Conservation (phyloP, 2,797 vertebrate species). For the Malacoctenus gilli region DNA sequence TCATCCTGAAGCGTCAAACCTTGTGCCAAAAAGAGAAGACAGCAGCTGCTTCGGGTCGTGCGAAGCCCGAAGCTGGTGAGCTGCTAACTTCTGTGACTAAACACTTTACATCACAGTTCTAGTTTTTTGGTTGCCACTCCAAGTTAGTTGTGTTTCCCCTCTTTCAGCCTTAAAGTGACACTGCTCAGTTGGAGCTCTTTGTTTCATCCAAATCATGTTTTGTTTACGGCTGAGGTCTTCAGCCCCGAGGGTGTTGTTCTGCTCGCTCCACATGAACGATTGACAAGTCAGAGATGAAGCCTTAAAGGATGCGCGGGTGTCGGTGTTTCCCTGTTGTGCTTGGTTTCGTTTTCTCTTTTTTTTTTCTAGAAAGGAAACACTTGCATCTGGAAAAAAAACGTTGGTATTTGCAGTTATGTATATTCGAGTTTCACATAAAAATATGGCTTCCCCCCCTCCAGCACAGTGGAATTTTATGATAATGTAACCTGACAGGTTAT, state of each 20-base stretch:
- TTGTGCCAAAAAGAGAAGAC: constrained; percentile 71
- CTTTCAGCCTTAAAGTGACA: constrained; percentile 69
- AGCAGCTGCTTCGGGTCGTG: constrained; percentile 25
- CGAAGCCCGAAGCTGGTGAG: constrained; percentile 55
- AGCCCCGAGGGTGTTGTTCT: constrained; percentile 10
- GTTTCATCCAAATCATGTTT: constrained; percentile 29
- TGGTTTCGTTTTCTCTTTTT: constrained; percentile 39
- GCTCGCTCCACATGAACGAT: constrained; percentile 35
- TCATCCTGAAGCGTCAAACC: constrained; percentile 21
- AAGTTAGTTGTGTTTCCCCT: constrained; percentile 30
- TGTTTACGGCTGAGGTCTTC: constrained; percentile 35
- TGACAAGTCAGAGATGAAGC: constrained; percentile 50
- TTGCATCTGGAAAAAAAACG: constrained; percentile 40
- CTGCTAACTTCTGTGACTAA: constrained; percentile 41
- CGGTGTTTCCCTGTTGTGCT: constrained; percentile 20
- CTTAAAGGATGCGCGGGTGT: constrained; percentile 57
- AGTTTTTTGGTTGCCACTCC: constrained; percentile 37
- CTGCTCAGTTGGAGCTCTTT: constrained; percentile 30
- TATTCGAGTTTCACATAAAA: constrained; percentile 49
- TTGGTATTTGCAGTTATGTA: constrained; percentile 55
- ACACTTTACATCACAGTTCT: constrained; percentile 25
- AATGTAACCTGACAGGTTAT: constrained; percentile 46
- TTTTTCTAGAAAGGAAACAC: constrained; percentile 50
- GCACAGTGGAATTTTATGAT: constrained; percentile 75
- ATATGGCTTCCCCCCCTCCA: constrained; percentile 54